Evolutionary conservation across 2,888 invertebrate species (phyloP).

Genomic region (Orthosia gothica): DNA sequence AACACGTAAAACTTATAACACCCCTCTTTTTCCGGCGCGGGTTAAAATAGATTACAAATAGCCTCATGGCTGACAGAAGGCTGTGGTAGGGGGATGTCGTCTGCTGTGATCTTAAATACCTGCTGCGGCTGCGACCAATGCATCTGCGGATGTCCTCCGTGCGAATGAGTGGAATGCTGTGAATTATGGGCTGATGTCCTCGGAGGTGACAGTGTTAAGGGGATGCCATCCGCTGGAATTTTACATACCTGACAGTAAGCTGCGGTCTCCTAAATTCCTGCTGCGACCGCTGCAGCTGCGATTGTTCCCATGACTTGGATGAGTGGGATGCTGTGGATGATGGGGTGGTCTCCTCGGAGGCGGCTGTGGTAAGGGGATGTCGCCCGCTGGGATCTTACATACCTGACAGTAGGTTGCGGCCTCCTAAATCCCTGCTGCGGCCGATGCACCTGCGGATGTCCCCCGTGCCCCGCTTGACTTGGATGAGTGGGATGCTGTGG

Average conservation of each 20-base stretch:
- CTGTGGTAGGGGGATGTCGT: too few species aligned
- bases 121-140: constrained; percentile 89
- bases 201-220: constrained; percentile 65
- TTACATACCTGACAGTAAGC: constrained; percentile 92
- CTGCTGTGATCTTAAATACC: constrained; percentile 77
- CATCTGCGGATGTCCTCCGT: constrained; percentile 32
- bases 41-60: too few species aligned
- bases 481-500: constrained; percentile 45
- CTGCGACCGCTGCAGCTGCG: too few species aligned
- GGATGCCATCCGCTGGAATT: constrained; percentile 43
- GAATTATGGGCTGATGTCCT: constrained; percentile 72
- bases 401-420: constrained; percentile 94
- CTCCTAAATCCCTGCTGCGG: constrained; percentile 92
- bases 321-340: too few species aligned
- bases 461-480: constrained; percentile 1
- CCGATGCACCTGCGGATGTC: constrained; percentile 59
- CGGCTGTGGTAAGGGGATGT: too few species aligned
- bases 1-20: too few species aligned
- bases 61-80: too few species aligned
- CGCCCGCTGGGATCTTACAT: constrained; percentile 5
- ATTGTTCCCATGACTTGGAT: not conserved
- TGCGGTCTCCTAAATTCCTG: constrained; percentile 84
- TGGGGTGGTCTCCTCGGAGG: too few species aligned
- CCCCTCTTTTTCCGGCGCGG: too few species aligned
- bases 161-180: constrained; percentile 41